Evolutionary conservation across 2,797 vertebrate genomes (phyloP), one percentile per base, ranked within the genome.

Genomic region (Liasis olivaceus): DNA sequence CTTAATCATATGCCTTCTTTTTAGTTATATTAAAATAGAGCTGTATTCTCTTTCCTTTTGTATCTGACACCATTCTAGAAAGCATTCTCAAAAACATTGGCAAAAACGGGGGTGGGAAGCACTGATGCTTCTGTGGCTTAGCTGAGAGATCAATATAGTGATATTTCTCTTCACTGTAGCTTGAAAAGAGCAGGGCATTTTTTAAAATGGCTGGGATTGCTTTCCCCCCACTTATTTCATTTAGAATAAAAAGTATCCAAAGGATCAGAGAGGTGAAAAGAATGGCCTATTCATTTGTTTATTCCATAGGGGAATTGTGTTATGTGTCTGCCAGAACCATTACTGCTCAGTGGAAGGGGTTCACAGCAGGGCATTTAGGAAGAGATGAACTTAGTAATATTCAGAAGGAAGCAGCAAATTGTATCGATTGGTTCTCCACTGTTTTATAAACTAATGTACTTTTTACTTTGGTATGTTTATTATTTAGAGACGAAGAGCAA

Each of bases 321-420:
- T 94, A 95, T 95, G 97, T 94, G 91, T 13, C 60, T 81, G 87
- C 96, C 96, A 96, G 97, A 96, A 95, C 72, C 91, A 93, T 94
- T 96, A 95, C 94, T 95, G 51, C 96, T 95, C 95, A 95, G 92
- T 89, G 1, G 5, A 96, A 88, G 54, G 81, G 95, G 95, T 88
- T 96, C 96, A 96, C 95, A 96, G 97, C 94, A 96, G 96, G 96
- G 95, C 95, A 95, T 89, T 94, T 91, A 91, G 89, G 95, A 96
- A 95, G 92, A 12, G 85, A 85, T 95, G 94, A 96, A 89, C 96
- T 94, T 93, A 95, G 94, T 92, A 96, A 93, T 93, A 93, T 93
- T 92, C 84, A 88, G 89, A 95, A 93, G 59, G 62, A 72, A 92
- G 89, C 91, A 94, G 88, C 92, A 96, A 96, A 94, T 81, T 84